phyloP scores from a whole-genome alignment of 2,888 invertebrate genomes.

The Pseudococcus longispinus region DNA sequence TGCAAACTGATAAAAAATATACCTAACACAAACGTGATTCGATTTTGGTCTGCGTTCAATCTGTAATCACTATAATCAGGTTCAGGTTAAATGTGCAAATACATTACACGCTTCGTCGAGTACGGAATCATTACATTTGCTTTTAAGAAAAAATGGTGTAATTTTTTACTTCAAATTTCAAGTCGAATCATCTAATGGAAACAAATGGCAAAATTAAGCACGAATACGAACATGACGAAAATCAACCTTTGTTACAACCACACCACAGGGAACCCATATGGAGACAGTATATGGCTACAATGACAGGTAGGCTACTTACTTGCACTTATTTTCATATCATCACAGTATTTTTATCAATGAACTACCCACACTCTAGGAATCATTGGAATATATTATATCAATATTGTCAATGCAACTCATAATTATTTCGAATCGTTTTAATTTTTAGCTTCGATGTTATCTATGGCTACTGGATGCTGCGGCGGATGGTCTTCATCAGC shows the following conservation, averaged over 20 bases:
- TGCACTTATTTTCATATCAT: background rate
- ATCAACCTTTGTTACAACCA: background rate
- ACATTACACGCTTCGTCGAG: too few species aligned
- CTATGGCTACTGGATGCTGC: conserved; percentile 60
- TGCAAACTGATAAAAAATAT: background rate
- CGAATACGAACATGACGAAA: background rate
- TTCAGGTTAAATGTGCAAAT: background rate
- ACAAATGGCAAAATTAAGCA: background rate
- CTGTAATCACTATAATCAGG: background rate
- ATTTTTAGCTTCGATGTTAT: conserved; percentile 59
- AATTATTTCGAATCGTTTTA: background rate
- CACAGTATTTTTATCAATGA: background rate
- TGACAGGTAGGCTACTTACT: background rate
- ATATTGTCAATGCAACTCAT: too few species aligned
- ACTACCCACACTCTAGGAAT: too few species aligned
- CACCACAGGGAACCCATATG: conserved; percentile 44
- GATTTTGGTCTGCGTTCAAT: background rate
- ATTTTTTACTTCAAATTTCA: background rate
- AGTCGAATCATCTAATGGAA: background rate
- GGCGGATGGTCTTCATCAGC: conserved; percentile 60
- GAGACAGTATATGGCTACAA: conserved; percentile 55
- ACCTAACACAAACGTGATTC: background rate
- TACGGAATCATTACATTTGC: too few species aligned
- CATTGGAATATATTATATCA: too few species aligned
- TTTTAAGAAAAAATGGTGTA: background rate